A percentile compares a stretch with the other conserved stretches of the same genome.
phyloP scores from a whole-genome alignment of 2,888 invertebrate genomes.

The Busseola fusca region DNA sequence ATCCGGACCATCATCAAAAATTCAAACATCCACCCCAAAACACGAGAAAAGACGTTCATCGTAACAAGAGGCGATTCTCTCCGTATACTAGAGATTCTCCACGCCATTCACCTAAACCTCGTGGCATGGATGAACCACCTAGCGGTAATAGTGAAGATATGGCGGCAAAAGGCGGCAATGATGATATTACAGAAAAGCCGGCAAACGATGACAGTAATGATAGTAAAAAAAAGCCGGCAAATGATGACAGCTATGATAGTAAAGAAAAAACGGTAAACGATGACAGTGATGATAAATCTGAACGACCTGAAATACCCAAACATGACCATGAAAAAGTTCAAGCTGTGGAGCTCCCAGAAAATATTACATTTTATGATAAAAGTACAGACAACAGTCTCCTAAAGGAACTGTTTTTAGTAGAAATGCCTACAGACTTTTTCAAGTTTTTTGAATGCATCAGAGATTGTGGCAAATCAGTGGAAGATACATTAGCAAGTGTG shows the following conservation, averaged over 20 bases:
- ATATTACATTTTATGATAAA: conserved; percentile 78
- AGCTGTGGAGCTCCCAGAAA: conserved; percentile 67
- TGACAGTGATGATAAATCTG: conserved; percentile 7
- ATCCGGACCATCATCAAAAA: conserved; percentile 91
- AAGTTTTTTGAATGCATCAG: conserved; percentile 94
- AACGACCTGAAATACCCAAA: background rate
- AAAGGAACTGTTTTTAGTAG: conserved; percentile 93
- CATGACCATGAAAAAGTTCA: conserved; percentile 3
- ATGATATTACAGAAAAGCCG: background rate
- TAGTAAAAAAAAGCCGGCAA: no score
- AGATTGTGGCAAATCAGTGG: conserved; percentile 83
- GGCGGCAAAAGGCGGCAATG: conserved; percentile 6
- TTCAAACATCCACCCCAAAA: conserved; percentile 92
- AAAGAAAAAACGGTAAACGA: background rate
- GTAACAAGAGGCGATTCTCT: conserved; percentile 67
- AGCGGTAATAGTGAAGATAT: background rate
- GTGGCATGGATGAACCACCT: conserved; percentile 15
- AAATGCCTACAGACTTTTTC: conserved; percentile 97
- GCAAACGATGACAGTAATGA: background rate
- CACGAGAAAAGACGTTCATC: conserved; percentile 65
- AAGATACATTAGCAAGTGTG: conserved; percentile 90
- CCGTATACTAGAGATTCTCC: conserved; percentile 65
- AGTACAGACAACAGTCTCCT: conserved; percentile 89
- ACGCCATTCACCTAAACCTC: conserved; percentile 19
- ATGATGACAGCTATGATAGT: background rate